phyloP scores from a whole-genome alignment of 2,113 vertebrate species.

The Centropus bengalensis region DNA sequence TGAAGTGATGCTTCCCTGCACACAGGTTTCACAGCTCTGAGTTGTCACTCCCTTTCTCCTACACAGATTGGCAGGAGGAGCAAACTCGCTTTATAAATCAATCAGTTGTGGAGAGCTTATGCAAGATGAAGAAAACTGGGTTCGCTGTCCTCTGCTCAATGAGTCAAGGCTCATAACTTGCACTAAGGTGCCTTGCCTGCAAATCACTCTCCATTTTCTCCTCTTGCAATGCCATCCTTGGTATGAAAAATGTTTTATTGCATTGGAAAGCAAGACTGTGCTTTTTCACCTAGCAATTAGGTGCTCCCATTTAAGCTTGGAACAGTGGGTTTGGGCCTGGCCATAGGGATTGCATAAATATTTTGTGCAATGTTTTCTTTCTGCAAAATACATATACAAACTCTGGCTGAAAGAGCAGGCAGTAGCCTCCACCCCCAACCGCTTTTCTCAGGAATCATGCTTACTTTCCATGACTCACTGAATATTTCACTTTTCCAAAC shows the following conservation, averaged over 20 bases:
- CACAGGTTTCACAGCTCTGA: not conserved
- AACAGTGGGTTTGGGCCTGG: not conserved
- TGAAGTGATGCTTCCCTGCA: not conserved
- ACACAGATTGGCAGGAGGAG: not conserved
- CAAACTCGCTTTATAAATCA: not conserved
- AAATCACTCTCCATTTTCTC: not conserved
- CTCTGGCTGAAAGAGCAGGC: not conserved
- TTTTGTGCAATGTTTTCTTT: conserved; percentile 46
- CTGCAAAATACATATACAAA: not conserved
- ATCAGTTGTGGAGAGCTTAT: not conserved
- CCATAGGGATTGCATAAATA: conserved; percentile 3
- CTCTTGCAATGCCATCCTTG: not conserved
- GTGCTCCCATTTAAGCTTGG: not conserved
- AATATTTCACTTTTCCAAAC: not conserved
- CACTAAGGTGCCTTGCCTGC: not conserved
- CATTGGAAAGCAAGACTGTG: not conserved
- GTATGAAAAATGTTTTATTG: not conserved
- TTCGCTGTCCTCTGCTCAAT: not conserved
- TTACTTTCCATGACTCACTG: conserved; percentile 19
- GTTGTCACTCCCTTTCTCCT: not conserved
- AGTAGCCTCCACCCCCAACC: not conserved
- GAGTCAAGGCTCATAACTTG: not conserved
- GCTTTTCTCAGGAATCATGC: not conserved
- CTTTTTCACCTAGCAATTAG: not conserved
- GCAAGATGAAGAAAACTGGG: not conserved